Conservation (phyloP, 2,797 vertebrate genomes). For the Amniataba percoides region DNA sequence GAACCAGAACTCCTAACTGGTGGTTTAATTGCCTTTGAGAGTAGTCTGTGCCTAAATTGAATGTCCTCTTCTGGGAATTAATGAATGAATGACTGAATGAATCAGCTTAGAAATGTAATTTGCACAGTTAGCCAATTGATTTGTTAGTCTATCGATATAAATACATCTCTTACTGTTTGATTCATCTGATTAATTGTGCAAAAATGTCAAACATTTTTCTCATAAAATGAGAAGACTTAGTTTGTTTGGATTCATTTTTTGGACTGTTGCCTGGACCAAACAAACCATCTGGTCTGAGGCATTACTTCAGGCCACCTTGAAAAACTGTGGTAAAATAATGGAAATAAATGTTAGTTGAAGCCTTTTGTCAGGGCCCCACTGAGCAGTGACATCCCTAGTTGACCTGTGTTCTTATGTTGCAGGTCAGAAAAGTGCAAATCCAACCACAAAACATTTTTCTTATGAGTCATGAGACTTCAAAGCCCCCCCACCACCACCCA, state of each 20-base stretch:
- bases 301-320: background rate
- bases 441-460: slow-evolving; percentile 25
- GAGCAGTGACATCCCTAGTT: background rate
- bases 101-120: background rate
- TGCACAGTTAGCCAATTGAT: background rate
- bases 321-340: background rate
- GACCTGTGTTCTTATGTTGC: slow-evolving; percentile 14
- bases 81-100: background rate
- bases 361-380: background rate
- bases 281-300: background rate
- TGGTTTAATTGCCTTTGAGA: slow-evolving; percentile 28
- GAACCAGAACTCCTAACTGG: slow-evolving; percentile 1
- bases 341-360: background rate
- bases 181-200: background rate
- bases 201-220: background rate
- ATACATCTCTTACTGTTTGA: background rate
- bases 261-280: background rate
- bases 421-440: slow-evolving; percentile 29
- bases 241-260: background rate
- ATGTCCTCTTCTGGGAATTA: background rate
- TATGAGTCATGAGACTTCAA: slow-evolving; percentile 52
- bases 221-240: background rate
- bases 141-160: background rate
- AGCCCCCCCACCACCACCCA: background rate
- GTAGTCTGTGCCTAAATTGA: background rate